Percentiles rank a stretch among this genome's conserved stretches.
Evolutionary conservation across 2,888 invertebrate genomes (phyloP).

Genomic region (Euzetes globulus): DNA sequence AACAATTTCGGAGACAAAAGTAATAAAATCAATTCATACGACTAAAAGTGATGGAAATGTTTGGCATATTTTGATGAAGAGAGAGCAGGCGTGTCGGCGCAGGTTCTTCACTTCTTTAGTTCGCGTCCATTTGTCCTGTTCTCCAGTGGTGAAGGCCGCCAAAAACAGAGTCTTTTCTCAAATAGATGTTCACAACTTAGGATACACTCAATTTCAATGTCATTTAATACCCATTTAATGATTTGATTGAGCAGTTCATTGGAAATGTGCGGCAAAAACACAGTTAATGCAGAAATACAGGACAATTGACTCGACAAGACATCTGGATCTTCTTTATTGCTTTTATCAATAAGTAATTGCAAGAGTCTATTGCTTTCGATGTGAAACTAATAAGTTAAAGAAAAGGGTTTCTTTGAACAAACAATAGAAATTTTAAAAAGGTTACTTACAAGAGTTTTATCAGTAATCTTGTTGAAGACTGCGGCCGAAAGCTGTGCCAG

Average conservation of each 20-base stretch:
- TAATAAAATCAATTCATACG: slow-evolving; percentile 44
- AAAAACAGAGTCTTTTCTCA: slow-evolving; percentile 64
- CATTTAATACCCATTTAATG: slow-evolving; percentile 34
- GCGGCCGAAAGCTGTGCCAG: slow-evolving; percentile 26
- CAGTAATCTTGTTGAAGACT: slow-evolving; percentile 32
- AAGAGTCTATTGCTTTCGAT: slow-evolving; percentile 10
- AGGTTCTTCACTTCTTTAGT: slow-evolving; percentile 70
- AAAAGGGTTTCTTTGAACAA: no score
- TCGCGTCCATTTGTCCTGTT: slow-evolving; percentile 59
- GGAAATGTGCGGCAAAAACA: slow-evolving; percentile 63
- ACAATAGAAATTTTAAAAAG: background rate
- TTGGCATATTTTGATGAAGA: slow-evolving; percentile 79
- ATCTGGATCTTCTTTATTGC: slow-evolving; percentile 57
- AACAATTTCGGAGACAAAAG: background rate
- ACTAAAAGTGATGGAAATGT: slow-evolving; percentile 75
- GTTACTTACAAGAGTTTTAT: slow-evolving; percentile 17
- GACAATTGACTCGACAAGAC: slow-evolving; percentile 76
- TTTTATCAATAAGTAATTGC: background rate
- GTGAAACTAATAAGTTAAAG: slow-evolving; percentile 3
- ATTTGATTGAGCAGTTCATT: slow-evolving; percentile 23
- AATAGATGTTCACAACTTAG: background rate
- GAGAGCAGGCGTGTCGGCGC: slow-evolving; percentile 76
- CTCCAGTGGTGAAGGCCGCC: slow-evolving; percentile 63
- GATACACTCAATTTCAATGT: background rate
- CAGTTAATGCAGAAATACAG: slow-evolving; percentile 81